phyloP scores from a whole-genome alignment of 2,113 vertebrate species.

The Chloroceryle aenea region DNA sequence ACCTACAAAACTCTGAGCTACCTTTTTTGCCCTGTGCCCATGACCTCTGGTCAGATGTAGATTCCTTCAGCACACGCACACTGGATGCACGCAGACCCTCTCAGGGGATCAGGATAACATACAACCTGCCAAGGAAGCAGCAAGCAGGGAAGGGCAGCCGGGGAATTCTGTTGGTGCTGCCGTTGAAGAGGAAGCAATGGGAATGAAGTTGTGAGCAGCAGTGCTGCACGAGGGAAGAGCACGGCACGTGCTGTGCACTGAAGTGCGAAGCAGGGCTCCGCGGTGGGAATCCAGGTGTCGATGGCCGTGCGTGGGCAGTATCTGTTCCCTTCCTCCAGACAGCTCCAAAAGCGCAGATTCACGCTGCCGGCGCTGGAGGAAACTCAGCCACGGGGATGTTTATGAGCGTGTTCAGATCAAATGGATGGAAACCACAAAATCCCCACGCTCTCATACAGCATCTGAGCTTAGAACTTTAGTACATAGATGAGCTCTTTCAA shows the following conservation, averaged over 20 bases:
- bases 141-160: neutral
- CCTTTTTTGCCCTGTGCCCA: neutral
- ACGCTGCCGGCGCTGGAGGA: neutral
- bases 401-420: neutral
- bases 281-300: neutral
- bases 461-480: neutral
- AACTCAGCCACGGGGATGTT: neutral
- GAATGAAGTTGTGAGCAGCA: neutral
- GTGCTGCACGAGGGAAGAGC: neutral
- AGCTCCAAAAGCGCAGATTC: neutral
- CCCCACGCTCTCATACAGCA: neutral
- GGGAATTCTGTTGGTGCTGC: neutral
- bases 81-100: neutral
- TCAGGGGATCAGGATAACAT: neutral
- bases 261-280: neutral
- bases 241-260: neutral
- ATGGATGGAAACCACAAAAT: slow-evolving; percentile 18
- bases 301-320: neutral
- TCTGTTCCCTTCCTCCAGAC: neutral
- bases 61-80: neutral
- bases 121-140: neutral
- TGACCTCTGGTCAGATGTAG: neutral
- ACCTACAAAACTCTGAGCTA: neutral
- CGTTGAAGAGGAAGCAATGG: neutral
- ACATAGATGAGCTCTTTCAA: neutral